Conservation (phyloP, 92 coral and sea anemone species). For the Epizoanthus stellaris region DNA sequence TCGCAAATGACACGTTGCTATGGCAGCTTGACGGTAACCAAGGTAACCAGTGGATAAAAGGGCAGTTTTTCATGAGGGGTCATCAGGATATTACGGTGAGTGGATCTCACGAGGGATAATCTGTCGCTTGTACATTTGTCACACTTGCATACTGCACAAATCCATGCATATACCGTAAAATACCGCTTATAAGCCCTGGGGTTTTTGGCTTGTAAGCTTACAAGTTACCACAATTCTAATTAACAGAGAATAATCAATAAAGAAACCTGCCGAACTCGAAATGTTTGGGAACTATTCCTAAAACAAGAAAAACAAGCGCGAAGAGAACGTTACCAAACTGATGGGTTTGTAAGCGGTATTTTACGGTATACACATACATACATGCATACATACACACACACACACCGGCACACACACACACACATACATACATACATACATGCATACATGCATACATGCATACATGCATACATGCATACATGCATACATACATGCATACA, state of each 20-base stretch:
- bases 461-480: not conserved
- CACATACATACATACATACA: not conserved
- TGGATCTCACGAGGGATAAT: not conserved
- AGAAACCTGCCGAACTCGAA: no score
- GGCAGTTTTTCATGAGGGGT: conserved; percentile 32
- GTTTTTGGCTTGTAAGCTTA: no score
- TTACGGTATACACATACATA: not conserved
- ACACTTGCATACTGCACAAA: not conserved
- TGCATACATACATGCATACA: no score
- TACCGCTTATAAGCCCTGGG: no score
- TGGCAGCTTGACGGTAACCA: conserved; percentile 46
- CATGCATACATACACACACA: not conserved
- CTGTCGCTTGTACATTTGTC: not conserved
- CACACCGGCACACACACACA: not conserved
- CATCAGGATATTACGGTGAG: not conserved
- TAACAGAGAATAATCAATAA: no score
- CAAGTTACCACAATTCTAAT: no score
- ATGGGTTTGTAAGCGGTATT: no score
- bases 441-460: not conserved
- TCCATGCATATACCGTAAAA: not conserved
- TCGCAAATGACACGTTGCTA: conserved; percentile 5
- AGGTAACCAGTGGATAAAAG: conserved; percentile 41
- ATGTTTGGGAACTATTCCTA: no score
- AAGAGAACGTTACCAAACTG: no score
- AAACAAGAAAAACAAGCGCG: no score